Evolutionary conservation across 1,140 invertebrate genomes (phyloP).

Genomic region (Eueides isabella): DNA sequence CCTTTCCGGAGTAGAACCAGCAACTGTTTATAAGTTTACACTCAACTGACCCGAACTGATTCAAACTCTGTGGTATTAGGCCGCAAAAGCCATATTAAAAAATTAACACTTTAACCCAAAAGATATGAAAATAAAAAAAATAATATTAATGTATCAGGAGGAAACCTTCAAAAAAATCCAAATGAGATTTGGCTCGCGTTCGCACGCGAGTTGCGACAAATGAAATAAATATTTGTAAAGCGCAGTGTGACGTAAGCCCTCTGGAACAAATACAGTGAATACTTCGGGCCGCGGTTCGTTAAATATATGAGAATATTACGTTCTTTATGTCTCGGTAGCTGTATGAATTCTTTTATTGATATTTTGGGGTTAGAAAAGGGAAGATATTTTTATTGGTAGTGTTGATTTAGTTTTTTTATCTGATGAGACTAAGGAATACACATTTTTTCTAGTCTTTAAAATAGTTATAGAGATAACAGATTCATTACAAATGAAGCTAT

Average conservation of each 20-base stretch:
- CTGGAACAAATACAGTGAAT: conserved; percentile 37
- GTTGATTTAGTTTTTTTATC: too few species aligned
- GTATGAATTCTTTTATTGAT: neutral
- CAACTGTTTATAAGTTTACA: too few species aligned
- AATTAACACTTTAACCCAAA: too few species aligned
- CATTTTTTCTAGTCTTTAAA: too few species aligned
- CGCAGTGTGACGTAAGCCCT: conserved; percentile 30
- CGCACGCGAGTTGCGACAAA: conserved; percentile 30
- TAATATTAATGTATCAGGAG: neutral
- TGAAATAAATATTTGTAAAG: conserved; percentile 44
- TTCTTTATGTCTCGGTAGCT: neutral
- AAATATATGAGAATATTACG: conserved; percentile 18
- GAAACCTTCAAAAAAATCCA: conserved; percentile 22
- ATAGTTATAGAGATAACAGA: too few species aligned
- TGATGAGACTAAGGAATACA: too few species aligned
- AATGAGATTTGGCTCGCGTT: conserved; percentile 37
- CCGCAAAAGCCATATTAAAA: too few species aligned
- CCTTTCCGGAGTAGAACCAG: neutral
- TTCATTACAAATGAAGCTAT: too few species aligned
- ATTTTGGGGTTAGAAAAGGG: neutral
- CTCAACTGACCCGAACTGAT: too few species aligned
- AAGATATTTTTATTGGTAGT: too few species aligned
- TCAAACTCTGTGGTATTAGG: too few species aligned
- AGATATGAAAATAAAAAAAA: neutral
- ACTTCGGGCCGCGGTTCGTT: conserved; percentile 45